Conservation (phyloP, 2,888 invertebrate species). For the Drosophila anceps region DNA sequence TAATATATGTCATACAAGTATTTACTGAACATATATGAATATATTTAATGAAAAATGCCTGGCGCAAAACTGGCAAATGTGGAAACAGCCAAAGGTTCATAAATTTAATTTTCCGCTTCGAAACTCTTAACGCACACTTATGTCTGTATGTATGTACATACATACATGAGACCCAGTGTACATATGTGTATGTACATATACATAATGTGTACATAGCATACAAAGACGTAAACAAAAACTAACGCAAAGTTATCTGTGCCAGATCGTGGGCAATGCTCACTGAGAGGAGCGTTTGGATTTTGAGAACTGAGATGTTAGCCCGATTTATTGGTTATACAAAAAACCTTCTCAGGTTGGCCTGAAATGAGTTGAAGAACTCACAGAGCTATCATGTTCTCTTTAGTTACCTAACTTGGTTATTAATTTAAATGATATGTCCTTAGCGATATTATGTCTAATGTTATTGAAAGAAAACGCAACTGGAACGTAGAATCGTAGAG, state of each 20-base stretch:
- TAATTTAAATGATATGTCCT: too few relatives aligned
- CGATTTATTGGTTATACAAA: not conserved
- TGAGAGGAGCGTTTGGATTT: not conserved
- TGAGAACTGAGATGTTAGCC: not conserved
- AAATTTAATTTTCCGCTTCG: constrained; percentile 53
- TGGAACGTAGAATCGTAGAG: not conserved
- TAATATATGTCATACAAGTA: not conserved
- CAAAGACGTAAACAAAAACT: constrained; percentile 23
- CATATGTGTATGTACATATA: not conserved
- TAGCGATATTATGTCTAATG: too few relatives aligned
- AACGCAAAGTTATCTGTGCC: not conserved
- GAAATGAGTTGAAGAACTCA: not conserved
- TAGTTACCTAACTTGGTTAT: not conserved
- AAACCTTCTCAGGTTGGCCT: not conserved
- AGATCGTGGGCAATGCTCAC: constrained; percentile 2
- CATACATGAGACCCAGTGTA: not conserved
- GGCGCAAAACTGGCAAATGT: constrained; percentile 24
- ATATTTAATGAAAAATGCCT: constrained; percentile 24
- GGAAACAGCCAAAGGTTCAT: constrained; percentile 44
- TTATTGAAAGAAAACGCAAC: too few relatives aligned
- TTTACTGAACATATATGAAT: not conserved
- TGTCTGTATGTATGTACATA: not conserved
- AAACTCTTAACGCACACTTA: constrained; percentile 14
- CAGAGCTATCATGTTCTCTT: not conserved
- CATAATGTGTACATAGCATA: not conserved